phyloP scores from a whole-genome alignment of 2,888 invertebrate species.

The Acrobasis repandana region DNA sequence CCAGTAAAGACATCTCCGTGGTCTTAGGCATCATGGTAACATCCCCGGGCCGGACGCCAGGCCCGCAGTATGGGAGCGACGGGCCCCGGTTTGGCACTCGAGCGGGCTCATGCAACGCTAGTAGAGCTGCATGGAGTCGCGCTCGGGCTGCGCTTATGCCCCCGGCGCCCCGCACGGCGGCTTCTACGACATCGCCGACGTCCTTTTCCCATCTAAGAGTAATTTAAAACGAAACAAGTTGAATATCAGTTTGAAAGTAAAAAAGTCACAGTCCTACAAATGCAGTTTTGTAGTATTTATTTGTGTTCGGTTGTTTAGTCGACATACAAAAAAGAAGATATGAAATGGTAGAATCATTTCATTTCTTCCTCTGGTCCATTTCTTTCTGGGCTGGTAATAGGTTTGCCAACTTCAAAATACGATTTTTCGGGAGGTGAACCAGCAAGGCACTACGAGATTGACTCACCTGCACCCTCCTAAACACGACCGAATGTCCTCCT shows the following conservation, averaged over 20 bases:
- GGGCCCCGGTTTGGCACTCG: slow-evolving; percentile 74
- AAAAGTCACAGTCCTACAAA: no score
- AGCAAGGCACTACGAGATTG: neutral
- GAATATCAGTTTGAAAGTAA: no score
- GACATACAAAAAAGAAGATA: no score
- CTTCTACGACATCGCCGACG: slow-evolving; percentile 82
- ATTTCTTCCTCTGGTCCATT: no score
- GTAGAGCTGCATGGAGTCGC: slow-evolving; percentile 67
- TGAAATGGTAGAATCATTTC: no score
- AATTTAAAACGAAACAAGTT: neutral
- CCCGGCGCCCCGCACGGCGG: slow-evolving; percentile 77
- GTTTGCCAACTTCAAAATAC: no score
- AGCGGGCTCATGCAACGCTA: slow-evolving; percentile 62
- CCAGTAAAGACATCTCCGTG: slow-evolving; percentile 77
- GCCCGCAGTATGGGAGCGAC: slow-evolving; percentile 83
- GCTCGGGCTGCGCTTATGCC: slow-evolving; percentile 70
- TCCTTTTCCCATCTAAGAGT: slow-evolving; percentile 76
- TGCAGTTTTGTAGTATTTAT: no score
- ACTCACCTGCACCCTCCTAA: slow-evolving; percentile 70
- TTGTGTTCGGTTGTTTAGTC: no score
- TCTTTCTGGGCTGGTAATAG: no score
- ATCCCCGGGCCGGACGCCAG: slow-evolving; percentile 77
- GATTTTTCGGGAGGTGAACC: no score
- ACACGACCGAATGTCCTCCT: slow-evolving; percentile 73
- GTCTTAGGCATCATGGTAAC: slow-evolving; percentile 79